These are phyloP conservation scores for Nymphalis urticae DNA, from an alignment of 2,888 invertebrate species.

Conservation along the genomic window DNA sequence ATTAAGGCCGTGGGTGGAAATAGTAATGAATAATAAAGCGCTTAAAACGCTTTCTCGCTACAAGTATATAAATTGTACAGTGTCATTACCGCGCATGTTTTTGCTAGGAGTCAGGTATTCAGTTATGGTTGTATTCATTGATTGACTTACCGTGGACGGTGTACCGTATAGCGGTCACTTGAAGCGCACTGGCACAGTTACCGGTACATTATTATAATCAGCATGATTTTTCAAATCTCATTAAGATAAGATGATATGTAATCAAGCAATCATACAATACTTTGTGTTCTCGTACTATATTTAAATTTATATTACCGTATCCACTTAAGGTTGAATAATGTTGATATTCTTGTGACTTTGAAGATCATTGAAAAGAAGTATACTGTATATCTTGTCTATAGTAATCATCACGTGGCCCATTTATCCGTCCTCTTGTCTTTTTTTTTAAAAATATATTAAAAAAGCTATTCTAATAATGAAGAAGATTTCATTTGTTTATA, in stretches of 20 bases:
- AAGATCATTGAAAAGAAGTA: too few relatives aligned
- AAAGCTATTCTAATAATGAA: too few relatives aligned
- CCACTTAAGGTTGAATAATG: too few relatives aligned
- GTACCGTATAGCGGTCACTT: slow-evolving; percentile 24
- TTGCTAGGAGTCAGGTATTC: slow-evolving; percentile 23
- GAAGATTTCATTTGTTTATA: too few relatives aligned
- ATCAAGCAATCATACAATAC: neutral
- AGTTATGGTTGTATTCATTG: slow-evolving; percentile 27
- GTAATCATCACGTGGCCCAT: too few relatives aligned
- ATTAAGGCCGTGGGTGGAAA: too few relatives aligned
- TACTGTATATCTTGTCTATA: too few relatives aligned
- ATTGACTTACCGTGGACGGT: slow-evolving; percentile 23
- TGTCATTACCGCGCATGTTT: slow-evolving; percentile 24
- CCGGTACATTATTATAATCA: slow-evolving; percentile 7
- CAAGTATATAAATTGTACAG: neutral
- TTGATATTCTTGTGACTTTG: too few relatives aligned
- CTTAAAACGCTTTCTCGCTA: neutral
- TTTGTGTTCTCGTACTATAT: neutral
- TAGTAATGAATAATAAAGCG: neutral
- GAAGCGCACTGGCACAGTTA: slow-evolving; percentile 20
- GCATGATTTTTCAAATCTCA: slow-evolving; percentile 11
- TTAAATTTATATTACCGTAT: neutral
- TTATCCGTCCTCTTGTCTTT: too few relatives aligned
- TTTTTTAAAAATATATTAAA: too few relatives aligned
- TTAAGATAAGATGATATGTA: slow-evolving; percentile 7